Conservation (phyloP, 1,140 invertebrate species). For the Cyphomyrmex costatus region DNA sequence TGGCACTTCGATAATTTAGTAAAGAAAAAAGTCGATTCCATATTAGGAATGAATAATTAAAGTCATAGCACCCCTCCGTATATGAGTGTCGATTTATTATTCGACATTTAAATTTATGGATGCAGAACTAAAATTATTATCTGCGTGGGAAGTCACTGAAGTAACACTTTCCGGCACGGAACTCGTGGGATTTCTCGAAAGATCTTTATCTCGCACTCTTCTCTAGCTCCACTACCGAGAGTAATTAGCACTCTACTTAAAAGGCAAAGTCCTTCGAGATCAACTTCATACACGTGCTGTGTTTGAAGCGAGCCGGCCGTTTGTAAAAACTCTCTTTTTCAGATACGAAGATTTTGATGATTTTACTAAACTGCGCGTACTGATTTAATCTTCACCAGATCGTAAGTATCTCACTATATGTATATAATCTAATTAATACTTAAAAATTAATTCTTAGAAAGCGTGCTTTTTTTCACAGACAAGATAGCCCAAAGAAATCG, state of each 20-base stretch:
- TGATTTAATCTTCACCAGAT: neutral
- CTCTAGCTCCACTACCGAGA: slow-evolving; percentile 17
- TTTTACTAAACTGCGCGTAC: neutral
- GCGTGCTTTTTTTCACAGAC: neutral
- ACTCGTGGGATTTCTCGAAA: slow-evolving; percentile 62
- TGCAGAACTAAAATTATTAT: slow-evolving; percentile 65
- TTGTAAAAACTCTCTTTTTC: neutral
- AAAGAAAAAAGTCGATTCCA: neutral
- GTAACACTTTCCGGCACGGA: slow-evolving; percentile 66
- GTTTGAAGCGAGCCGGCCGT: neutral
- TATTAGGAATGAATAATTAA: slow-evolving; percentile 24
- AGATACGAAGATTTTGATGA: neutral
- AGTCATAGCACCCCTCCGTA: neutral
- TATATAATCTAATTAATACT: slow-evolving; percentile 19
- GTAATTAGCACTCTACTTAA: slow-evolving; percentile 43
- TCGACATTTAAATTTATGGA: slow-evolving; percentile 32
- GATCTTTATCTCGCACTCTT: slow-evolving; percentile 69
- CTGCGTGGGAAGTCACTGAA: slow-evolving; percentile 66
- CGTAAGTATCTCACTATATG: neutral
- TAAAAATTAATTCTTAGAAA: slow-evolving; percentile 28
- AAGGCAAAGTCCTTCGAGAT: slow-evolving; percentile 22
- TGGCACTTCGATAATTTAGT: neutral
- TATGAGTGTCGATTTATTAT: slow-evolving; percentile 15
- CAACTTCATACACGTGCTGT: slow-evolving; percentile 40
- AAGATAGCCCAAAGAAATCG: neutral